Evolutionary conservation across 2,888 invertebrate species (phyloP).

Genomic region (Lordiphosa andalusiaca): DNA sequence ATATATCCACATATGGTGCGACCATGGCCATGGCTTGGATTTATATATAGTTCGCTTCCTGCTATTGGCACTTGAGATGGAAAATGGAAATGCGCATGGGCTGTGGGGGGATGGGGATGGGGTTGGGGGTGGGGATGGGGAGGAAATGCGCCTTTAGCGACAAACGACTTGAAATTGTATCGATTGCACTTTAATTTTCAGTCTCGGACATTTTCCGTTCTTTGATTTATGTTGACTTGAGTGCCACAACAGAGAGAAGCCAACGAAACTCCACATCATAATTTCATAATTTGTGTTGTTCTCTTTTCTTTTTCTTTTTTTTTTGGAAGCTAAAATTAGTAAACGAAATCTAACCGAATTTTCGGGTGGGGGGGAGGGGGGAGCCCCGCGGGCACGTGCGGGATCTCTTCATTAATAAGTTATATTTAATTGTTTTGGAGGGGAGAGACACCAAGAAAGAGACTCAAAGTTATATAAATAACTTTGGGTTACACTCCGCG

Average conservation of each 20-base stretch:
- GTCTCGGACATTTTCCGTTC: constrained; percentile 28
- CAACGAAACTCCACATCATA: constrained; percentile 1
- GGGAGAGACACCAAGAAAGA: neutral
- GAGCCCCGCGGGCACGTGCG: constrained; percentile 15
- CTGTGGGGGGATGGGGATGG: too few relatives aligned
- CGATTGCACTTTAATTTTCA: constrained; percentile 53
- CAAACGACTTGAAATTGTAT: constrained; percentile 41
- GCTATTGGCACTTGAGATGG: constrained; percentile 55
- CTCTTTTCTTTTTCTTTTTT: too few relatives aligned
- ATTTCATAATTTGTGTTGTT: constrained; percentile 22
- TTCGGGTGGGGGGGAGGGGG: neutral
- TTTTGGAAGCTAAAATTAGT: constrained; percentile 32
- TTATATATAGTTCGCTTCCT: constrained; percentile 74
- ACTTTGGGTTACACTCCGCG: neutral
- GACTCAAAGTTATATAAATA: constrained; percentile 7
- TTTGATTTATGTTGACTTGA: constrained; percentile 12
- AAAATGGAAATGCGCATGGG: constrained; percentile 22
- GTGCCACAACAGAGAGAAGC: neutral
- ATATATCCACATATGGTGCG: constrained; percentile 59
- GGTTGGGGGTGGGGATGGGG: too few relatives aligned
- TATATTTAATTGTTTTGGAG: constrained; percentile 18
- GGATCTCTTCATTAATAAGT: constrained; percentile 18
- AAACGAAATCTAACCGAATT: constrained; percentile 2
- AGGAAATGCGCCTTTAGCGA: neutral
- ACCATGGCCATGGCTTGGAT: constrained; percentile 55